Evolutionary conservation across 2,797 vertebrate species (phyloP).

Genomic region (Sitta carolinensis): DNA sequence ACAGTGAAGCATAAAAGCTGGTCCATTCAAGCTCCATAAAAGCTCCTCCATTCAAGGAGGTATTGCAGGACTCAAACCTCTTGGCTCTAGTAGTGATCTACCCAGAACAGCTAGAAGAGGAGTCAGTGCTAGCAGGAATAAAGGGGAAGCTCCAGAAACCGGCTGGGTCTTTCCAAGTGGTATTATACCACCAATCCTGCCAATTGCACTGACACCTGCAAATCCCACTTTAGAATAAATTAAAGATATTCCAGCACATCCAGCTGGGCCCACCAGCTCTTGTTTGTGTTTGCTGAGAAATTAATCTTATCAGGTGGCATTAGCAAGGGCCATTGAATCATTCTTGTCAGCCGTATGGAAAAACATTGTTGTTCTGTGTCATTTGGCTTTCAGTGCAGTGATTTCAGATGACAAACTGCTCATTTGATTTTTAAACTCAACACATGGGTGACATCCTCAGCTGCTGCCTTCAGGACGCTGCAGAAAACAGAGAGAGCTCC

Average conservation of each 20-base stretch:
- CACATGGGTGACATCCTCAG: neutral
- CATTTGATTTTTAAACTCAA: neutral
- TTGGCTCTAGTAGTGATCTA: neutral
- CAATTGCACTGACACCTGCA: neutral
- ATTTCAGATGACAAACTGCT: constrained; percentile 7
- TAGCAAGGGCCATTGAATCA: neutral
- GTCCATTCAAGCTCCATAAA: neutral
- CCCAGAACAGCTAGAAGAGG: neutral
- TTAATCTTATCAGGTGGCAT: neutral
- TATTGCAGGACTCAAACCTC: neutral
- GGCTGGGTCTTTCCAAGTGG: neutral
- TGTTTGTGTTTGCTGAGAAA: neutral
- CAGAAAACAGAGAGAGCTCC: neutral
- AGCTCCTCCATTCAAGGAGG: neutral
- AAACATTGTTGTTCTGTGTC: neutral
- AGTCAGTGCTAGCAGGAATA: neutral
- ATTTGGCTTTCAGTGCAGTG: neutral
- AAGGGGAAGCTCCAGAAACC: neutral
- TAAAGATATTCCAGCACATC: neutral
- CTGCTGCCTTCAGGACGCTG: neutral
- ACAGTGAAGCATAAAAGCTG: neutral
- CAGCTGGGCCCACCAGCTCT: neutral
- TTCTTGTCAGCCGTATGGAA: neutral
- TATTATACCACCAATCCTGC: neutral
- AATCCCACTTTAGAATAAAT: neutral